Evolutionary conservation across 92 coral and sea anemone genomes (phyloP), one percentile per base, ranked within the genome.

Genomic region (Hydrozoanthus gracilis): DNA sequence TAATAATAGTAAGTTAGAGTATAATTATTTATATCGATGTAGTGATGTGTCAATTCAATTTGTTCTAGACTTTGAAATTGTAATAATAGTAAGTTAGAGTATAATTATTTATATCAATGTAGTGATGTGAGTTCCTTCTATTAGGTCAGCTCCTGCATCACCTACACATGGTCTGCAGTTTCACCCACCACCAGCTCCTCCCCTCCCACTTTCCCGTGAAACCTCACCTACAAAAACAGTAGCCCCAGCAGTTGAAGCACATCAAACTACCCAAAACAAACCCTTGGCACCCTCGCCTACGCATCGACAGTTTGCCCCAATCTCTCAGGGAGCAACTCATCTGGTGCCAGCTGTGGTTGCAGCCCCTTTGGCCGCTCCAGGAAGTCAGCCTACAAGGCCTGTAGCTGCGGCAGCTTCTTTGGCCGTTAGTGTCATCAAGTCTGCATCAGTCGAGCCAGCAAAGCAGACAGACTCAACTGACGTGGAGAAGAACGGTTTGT

Each of bases 161-260:
- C 99, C 99, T 50, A 96, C 99, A 4, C 99, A 96, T 83, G 99
- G 99, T n/a, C 99, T 96, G 86, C 98, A 93, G 74, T 92, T 92
- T 18, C 95, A 90, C 5, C 90, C 96, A 35, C 96, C 98, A 12
- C 74, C 95, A 1, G 91, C 93, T 47, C 93, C 95, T 61, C 91
- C 90, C 5, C 78, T 88, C 44, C 89, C 91, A 73, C 87, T 69
- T 8, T 51, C 94, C 17, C 89, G 90, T 16, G 98, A 90, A 83
- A 83, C 91, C 27, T 93, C 98, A 15, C 96, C 94, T 2, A 88
- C 93, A 54, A 89, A 95, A 78, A 86, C 95, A 78, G 88, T 84
- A 4, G 66, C 92, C 8, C 87, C 89, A 55, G 67, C 82, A 20
- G 83, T 86, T 35, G 87, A 91, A 51, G 79, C 76, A n/a, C 76